Percentiles rank a stretch among this genome's conserved stretches.
Evolutionary conservation across 2,113 vertebrate genomes (phyloP).

Genomic region (Opisthocomus hoazin): DNA sequence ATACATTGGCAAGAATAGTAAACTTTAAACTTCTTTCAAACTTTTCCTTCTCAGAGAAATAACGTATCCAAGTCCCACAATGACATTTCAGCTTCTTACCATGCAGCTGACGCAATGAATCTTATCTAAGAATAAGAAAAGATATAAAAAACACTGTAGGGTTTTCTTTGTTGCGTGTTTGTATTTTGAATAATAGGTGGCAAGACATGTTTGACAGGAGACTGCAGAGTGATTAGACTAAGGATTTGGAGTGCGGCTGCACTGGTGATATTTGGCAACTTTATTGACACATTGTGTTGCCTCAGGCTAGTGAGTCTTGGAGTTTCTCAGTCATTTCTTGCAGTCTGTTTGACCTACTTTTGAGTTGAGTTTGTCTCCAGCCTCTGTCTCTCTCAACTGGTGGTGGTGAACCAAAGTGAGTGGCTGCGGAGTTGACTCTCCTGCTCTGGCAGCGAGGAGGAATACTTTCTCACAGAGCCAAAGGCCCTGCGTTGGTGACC

Average conservation of each 20-base stretch:
- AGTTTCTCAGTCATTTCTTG: slow-evolving; percentile 38
- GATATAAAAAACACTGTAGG: slow-evolving; percentile 8
- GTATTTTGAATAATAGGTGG: slow-evolving; percentile 34
- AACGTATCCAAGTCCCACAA: neutral
- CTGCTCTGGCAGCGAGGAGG: neutral
- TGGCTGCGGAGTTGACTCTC: neutral
- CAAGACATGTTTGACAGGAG: slow-evolving; percentile 55
- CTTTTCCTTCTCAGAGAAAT: neutral
- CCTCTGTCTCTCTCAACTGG: neutral
- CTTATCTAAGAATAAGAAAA: neutral
- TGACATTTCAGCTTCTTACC: neutral
- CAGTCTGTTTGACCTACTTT: slow-evolving; percentile 10
- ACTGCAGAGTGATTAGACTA: slow-evolving; percentile 14
- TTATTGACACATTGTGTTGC: slow-evolving; percentile 50
- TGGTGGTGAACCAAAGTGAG: neutral
- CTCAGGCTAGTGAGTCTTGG: slow-evolving; percentile 39
- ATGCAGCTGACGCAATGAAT: neutral
- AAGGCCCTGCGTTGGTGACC: neutral
- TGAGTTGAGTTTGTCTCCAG: neutral
- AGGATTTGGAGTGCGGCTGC: slow-evolving; percentile 38
- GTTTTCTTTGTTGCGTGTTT: slow-evolving; percentile 15
- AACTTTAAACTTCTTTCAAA: neutral
- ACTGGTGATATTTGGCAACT: slow-evolving; percentile 41
- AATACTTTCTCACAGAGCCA: neutral
- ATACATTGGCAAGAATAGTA: neutral